phyloP scores from a whole-genome alignment of 1,140 invertebrate genomes.

The Drosophila oshimai region DNA sequence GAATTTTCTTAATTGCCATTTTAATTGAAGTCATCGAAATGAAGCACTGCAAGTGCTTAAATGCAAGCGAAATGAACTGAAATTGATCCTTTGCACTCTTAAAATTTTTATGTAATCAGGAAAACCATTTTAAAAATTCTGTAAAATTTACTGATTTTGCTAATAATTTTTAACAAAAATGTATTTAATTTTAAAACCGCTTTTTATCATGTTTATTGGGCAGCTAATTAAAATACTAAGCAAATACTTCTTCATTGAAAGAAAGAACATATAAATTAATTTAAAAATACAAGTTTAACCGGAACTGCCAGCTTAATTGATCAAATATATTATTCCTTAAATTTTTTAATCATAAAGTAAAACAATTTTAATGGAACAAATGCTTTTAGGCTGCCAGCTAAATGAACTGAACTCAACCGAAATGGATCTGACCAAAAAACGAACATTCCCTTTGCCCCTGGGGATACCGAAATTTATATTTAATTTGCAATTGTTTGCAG shows the following conservation, averaged over 20 bases:
- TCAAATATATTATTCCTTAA: too few relatives aligned
- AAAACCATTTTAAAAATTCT: neutral
- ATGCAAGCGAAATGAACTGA: neutral
- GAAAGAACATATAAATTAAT: too few relatives aligned
- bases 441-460: neutral
- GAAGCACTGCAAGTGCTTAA: slow-evolving; percentile 1
- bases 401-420: slow-evolving; percentile 29
- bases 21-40: slow-evolving; percentile 48
- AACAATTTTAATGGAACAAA: neutral
- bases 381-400: slow-evolving; percentile 7
- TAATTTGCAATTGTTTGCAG: slow-evolving; percentile 51
- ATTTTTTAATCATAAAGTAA: neutral
- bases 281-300: too few relatives aligned
- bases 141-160: too few relatives aligned
- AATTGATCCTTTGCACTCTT: neutral
- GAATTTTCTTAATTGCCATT: slow-evolving; percentile 62
- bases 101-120: neutral
- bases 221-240: too few relatives aligned
- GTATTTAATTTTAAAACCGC: too few relatives aligned
- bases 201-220: too few relatives aligned
- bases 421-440: slow-evolving; percentile 16
- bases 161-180: too few relatives aligned
- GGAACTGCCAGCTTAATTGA: too few relatives aligned
- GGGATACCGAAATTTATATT: slow-evolving; percentile 29
- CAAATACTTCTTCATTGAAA: too few relatives aligned